Percentiles rank a stretch among this genome's conserved stretches.
phyloP scores from a whole-genome alignment of 2,888 invertebrate species.

The Hypomecis punctinalis region DNA sequence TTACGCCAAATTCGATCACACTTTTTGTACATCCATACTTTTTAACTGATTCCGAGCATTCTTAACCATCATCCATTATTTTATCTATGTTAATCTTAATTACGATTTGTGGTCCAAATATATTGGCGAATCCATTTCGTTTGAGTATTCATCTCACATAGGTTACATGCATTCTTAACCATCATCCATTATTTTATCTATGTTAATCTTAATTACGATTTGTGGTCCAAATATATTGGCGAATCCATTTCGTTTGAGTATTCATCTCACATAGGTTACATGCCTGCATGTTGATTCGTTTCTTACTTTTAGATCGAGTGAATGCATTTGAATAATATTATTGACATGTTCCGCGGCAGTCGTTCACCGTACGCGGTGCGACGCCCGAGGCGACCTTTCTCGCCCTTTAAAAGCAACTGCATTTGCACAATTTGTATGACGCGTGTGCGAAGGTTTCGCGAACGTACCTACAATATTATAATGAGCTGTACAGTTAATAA shows the following conservation, averaged over 20 bases:
- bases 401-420: conserved; percentile 57
- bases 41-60: no score
- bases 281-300: conserved; percentile 5
- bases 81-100: no score
- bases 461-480: conserved; percentile 26
- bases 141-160: not conserved
- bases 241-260: not conserved
- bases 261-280: not conserved
- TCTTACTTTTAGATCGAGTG: conserved; percentile 15
- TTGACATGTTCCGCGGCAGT: conserved; percentile 22
- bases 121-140: not conserved
- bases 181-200: no score
- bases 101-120: not conserved
- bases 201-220: no score
- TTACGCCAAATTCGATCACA: no score
- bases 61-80: no score
- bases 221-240: not conserved
- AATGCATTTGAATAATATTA: conserved; percentile 34
- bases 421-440: conserved; percentile 51
- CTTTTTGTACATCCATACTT: no score
- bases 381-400: conserved; percentile 72
- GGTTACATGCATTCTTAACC: not conserved
- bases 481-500: conserved; percentile 18
- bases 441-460: conserved; percentile 44
- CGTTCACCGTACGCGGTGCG: conserved; percentile 58